Conservation (phyloP, 2,797 vertebrate species). For the Anniella stebbinsi region DNA sequence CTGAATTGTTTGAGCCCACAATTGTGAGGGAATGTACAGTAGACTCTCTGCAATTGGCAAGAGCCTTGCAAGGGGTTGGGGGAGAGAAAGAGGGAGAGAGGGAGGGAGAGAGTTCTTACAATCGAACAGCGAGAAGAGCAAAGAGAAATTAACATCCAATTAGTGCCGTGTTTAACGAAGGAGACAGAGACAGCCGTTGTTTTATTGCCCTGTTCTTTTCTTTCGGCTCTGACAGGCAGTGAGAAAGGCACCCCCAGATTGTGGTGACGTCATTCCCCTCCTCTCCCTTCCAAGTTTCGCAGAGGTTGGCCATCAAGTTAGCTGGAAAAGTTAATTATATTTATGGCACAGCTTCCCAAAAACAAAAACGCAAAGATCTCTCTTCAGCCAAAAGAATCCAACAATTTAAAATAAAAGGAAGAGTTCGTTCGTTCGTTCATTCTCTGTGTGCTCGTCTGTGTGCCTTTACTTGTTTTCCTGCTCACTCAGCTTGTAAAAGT, state of each 20-base stretch:
- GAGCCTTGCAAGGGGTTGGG: constrained; percentile 55
- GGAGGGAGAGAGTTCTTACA: constrained; percentile 65
- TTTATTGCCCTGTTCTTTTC: constrained; percentile 78
- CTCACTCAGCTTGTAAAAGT: constrained; percentile 74
- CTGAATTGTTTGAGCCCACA: constrained; percentile 74
- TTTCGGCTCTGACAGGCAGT: constrained; percentile 76
- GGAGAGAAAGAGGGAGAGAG: not conserved
- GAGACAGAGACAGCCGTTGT: constrained; percentile 78
- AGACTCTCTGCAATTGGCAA: constrained; percentile 70
- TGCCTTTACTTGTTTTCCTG: constrained; percentile 63
- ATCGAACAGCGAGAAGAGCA: constrained; percentile 77
- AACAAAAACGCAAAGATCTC: constrained; percentile 35
- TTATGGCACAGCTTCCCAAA: constrained; percentile 33
- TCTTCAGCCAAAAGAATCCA: constrained; percentile 37
- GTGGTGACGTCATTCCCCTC: constrained; percentile 70
- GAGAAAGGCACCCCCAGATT: constrained; percentile 74
- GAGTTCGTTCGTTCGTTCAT: constrained; percentile 9
- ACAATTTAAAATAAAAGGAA: constrained; percentile 4
- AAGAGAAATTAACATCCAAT: constrained; percentile 80
- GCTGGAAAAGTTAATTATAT: constrained; percentile 46
- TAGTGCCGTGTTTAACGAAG: constrained; percentile 76
- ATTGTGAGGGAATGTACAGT: constrained; percentile 68
- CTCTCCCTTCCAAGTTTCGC: constrained; percentile 65
- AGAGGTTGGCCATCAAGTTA: constrained; percentile 16
- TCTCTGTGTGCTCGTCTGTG: constrained; percentile 57